Evolutionary conservation across 2,797 vertebrate species (phyloP), one percentile per base, ranked within the genome.

Genomic region (Protosalanx chinensis): DNA sequence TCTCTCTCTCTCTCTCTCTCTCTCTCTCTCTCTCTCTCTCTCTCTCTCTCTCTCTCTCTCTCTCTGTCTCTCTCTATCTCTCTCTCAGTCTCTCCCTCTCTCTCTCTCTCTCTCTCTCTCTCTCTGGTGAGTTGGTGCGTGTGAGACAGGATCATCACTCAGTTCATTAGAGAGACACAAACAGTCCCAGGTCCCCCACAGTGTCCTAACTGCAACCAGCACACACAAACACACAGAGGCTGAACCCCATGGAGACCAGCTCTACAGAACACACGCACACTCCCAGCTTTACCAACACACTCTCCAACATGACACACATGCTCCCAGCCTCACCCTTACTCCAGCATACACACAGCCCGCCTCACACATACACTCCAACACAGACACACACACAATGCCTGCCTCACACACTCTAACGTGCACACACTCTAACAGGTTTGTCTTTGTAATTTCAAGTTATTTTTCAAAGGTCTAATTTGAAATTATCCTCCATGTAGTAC

Each of bases 91-190:
- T 46, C 30, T 30, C 49, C 18, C 30, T 58, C 62, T 59, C 32
- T 37, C 70, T 71, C 57, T 66, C 41, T 41, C 41, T 70, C 58
- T 75, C 33, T 20, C 41, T 56, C 18, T 35, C 27, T 12, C 29
- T 71, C 69, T 71, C 59, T 72, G 64, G 72, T 78, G 82, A 78
- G 68, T 72, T 46, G 66, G 57, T 72, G 64, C 20, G 67, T 72
- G 78, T 77, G 62, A 70, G 75, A 83, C 46, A 72, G 69, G 73
- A 75, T 85, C 80, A 71, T 84, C 73, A 82, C 79, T 84, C 81
- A 82, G 81, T 86, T 90, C 80, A 86, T 88, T 86, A 84, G 79
- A 80, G 71, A 73, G 80, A 84, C 63, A 86, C 81, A 89, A 89
- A 89, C 85, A 86, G 57, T 68, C 51, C 72, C 68, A 63, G 32